Percentiles rank a stretch among this genome's conserved stretches.
Evolutionary conservation across 1,140 invertebrate species (phyloP).

Genomic region (Drosophila azteca): DNA sequence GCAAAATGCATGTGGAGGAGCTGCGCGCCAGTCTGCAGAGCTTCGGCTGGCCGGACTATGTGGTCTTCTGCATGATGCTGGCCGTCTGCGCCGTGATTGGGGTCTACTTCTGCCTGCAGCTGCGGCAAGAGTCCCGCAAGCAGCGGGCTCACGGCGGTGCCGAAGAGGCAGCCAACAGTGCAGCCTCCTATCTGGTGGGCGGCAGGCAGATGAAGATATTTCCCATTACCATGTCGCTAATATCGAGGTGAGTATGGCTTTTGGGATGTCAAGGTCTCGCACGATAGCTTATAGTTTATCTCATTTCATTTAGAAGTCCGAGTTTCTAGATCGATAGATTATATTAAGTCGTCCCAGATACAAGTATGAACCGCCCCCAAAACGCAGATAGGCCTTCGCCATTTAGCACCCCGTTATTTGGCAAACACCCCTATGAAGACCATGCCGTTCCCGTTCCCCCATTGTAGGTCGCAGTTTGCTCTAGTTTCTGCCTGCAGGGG

Average conservation of each 20-base stretch:
- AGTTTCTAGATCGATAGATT: too few relatives aligned
- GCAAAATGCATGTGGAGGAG: slow-evolving; percentile 85
- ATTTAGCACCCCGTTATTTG: neutral
- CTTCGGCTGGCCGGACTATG: slow-evolving; percentile 89
- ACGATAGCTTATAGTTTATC: too few relatives aligned
- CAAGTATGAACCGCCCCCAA: too few relatives aligned
- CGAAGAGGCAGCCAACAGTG: slow-evolving; percentile 77
- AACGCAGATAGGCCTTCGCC: neutral
- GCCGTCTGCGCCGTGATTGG: slow-evolving; percentile 89
- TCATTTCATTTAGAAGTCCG: too few relatives aligned
- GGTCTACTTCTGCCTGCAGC: slow-evolving; percentile 89
- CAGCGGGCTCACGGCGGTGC: slow-evolving; percentile 83
- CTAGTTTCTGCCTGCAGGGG: slow-evolving; percentile 28
- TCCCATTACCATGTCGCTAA: slow-evolving; percentile 91
- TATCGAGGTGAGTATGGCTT: slow-evolving; percentile 87
- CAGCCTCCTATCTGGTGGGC: slow-evolving; percentile 91
- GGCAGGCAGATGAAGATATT: slow-evolving; percentile 92
- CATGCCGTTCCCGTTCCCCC: neutral
- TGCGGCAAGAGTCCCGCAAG: slow-evolving; percentile 84
- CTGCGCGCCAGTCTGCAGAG: slow-evolving; percentile 86
- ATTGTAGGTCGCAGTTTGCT: slow-evolving; percentile 29
- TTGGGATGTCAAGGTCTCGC: too few relatives aligned
- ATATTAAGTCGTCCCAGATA: too few relatives aligned
- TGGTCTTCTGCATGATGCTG: slow-evolving; percentile 89
- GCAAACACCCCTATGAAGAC: too few relatives aligned